These are phyloP conservation scores for Sarotherodon lohbergeri DNA, from an alignment of 2,113 vertebrate species.

Conservation along the genomic window DNA sequence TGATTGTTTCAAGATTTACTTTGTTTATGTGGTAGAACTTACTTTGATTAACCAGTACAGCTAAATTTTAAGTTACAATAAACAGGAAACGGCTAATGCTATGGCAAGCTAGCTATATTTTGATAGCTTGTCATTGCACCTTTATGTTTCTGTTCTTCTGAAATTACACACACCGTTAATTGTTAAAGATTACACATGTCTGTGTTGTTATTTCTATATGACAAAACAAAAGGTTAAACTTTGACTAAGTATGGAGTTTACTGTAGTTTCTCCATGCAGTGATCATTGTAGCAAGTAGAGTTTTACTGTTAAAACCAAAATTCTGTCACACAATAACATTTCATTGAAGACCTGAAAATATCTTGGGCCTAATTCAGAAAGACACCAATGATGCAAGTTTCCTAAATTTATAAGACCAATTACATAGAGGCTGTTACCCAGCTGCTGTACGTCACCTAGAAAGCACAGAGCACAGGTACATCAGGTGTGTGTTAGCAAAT, in stretches of 20 bases:
- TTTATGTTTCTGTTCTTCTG: neutral
- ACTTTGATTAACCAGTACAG: neutral
- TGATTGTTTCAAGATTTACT: neutral
- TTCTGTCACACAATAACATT: neutral
- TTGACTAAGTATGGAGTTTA: neutral
- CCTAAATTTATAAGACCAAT: conserved; percentile 2
- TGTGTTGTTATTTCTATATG: neutral
- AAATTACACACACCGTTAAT: neutral
- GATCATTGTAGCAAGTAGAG: neutral
- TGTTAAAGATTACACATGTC: neutral
- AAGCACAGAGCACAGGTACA: neutral
- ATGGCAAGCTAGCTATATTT: neutral
- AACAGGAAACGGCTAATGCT: neutral
- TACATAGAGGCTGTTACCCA: neutral
- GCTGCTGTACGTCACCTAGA: neutral
- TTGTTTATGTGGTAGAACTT: neutral
- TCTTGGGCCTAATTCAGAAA: neutral
- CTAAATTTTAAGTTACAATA: neutral
- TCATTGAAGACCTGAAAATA: neutral
- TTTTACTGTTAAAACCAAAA: neutral
- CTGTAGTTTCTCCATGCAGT: neutral
- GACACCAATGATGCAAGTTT: neutral
- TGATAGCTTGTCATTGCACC: neutral
- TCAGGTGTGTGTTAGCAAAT: neutral
- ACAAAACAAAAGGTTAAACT: neutral